Conservation (phyloP, 2,113 vertebrate species). For the Platycercus adscitus region DNA sequence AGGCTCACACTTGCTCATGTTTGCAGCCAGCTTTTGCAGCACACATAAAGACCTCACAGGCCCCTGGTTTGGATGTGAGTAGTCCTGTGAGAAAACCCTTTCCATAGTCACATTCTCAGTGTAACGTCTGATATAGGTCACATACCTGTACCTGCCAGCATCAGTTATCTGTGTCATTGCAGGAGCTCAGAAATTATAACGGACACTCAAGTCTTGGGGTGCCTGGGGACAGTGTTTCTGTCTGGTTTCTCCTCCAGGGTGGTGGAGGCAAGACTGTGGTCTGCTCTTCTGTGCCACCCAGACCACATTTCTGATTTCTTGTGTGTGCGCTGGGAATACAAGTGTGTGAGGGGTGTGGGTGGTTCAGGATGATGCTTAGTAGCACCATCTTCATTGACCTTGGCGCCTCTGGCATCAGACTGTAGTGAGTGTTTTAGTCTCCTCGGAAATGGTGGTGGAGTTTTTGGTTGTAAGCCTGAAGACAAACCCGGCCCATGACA, state of each 20-base stretch:
- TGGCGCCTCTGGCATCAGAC: fast-evolving
- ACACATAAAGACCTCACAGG: not conserved
- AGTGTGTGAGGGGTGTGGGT: not conserved
- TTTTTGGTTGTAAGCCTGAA: not conserved
- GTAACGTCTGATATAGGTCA: not conserved
- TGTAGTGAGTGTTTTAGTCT: fast-evolving
- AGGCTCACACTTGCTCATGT: not conserved
- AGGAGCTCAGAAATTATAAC: not conserved
- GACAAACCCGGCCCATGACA: not conserved
- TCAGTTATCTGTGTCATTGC: not conserved
- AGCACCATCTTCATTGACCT: not conserved
- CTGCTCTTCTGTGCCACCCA: not conserved
- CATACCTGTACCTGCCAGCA: not conserved
- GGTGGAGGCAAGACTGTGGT: fast-evolving
- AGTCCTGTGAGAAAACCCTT: not conserved
- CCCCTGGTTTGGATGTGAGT: not conserved
- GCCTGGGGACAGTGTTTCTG: not conserved
- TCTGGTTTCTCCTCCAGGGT: not conserved
- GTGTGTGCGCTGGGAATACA: fast-evolving
- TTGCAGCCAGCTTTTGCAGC: not conserved
- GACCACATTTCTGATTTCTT: fast-evolving
- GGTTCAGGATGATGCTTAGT: not conserved
- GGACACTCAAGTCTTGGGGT: fast-evolving
- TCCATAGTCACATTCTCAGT: not conserved
- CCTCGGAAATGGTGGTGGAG: not conserved